Base-by-base conservation (phyloP, 1,140 invertebrate species). In the Temnothorax longispinosus region DNA sequence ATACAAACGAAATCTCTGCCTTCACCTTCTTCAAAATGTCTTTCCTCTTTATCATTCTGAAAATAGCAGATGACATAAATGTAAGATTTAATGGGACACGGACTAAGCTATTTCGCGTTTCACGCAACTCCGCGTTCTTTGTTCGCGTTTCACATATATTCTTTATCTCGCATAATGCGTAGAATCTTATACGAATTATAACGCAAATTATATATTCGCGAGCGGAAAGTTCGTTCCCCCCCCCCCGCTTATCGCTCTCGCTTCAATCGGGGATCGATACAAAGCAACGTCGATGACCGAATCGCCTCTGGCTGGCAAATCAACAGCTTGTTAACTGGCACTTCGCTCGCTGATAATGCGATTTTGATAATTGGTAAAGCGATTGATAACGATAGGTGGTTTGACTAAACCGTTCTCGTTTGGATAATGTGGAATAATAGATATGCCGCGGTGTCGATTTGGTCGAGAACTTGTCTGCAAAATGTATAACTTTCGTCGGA, bases 351-450 rank as follows among this genome's bases (percentile, higher is more conserved):
- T 47, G 54, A 75, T 65, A 32, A 50, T 41, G 15, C 15, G 47
- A 89, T 85, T 88, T 78, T 58, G 52, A 88, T 54, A 78, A 18
- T 69, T 18, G 64, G 27, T 74, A 54, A 80, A 67, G n/a, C n/a
- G 15, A 32, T 52, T 32, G 88, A 85, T 85, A 72, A 58, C 65
- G 50, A 72, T 74, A 32, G 21, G 18, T 11, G 41, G 3, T 62
- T 62, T 41, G 11, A 35, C n/a, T 71, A 21, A 58, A 56, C 3
- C 13, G 32, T 44, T 50, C 50, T 60, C n/a, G 44, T 54, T 15
- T 75, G 44, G 11, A 60, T 74, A 58, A 82, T 52, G 18, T 10
- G 35, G 27, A 64, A 74, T 71, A 62, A 65, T 54, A 62, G 47
- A 65, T 38, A 52, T 21, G 47, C 21, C 56, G 18, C 52, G 18